Base-by-base conservation (phyloP, 2,113 vertebrate genomes). In the Pionites leucogaster region DNA sequence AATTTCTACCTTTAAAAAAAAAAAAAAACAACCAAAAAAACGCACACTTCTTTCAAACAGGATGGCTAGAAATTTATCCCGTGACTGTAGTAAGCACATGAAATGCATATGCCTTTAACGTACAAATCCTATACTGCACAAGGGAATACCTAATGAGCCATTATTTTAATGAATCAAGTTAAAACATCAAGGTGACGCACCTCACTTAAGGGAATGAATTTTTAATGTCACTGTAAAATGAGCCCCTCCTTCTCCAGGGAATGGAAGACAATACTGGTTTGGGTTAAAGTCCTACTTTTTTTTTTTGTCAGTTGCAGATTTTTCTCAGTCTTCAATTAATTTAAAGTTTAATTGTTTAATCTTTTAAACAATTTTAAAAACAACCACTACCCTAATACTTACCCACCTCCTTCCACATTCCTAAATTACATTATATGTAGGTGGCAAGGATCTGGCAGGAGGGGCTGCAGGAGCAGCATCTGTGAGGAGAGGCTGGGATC, bases 51-150 rank as follows among this genome's bases (percentile, higher is more conserved):
- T 94, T 97, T 93, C 89, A 90, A 95, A 89, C 62, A 94, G 71
- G 80, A 80, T 27, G 22, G 83, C 31, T 95, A 72, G 88, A 97
- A 96, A 95, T 96, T 92, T 97, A 94, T 97, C 90, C 94, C 94
- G 75, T 22, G 10, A 79, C 90, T 88, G 62, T n/a, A 90, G 62
- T 59, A 67, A 76, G 90, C 50, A 92, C 95, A 84, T 94, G 95
- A 97, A 98, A 96, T 69, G n/a, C 87, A 94, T 64, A 82, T 95
- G 92, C 74, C 94, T 96, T 93, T 95, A 94, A 96, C 82, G 80
- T 95, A 91, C 77, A 95, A 97, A 96, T 96, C 90, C 94, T 85
- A 91, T 71, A 87, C 90, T 74, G 70, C 95, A 92, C 93, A 87
- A 80, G 93, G 92, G 94, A 97, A 52, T 80, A 92, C 77, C 88